Evolutionary conservation across 2,888 invertebrate species (phyloP).

Genomic region (Leucozona laternaria): DNA sequence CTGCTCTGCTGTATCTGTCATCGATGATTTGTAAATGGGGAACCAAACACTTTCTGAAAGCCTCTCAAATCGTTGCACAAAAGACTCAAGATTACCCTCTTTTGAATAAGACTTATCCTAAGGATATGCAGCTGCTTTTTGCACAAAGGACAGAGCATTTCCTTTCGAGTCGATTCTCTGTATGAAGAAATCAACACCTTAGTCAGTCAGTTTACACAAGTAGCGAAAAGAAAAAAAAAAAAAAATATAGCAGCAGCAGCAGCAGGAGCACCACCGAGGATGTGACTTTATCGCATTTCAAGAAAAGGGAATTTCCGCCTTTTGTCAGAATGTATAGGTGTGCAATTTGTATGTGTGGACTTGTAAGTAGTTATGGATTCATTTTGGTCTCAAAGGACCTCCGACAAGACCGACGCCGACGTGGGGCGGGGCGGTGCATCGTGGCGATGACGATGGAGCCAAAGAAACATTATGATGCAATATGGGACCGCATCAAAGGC

Average conservation of each 20-base stretch:
- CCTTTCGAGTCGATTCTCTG: slow-evolving; percentile 38
- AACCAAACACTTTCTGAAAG: slow-evolving; percentile 63
- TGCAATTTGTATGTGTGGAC: neutral
- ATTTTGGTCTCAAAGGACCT: slow-evolving; percentile 56
- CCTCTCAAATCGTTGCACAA: slow-evolving; percentile 64
- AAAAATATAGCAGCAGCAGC: neutral
- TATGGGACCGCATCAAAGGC: slow-evolving; percentile 64
- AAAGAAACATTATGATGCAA: slow-evolving; percentile 58
- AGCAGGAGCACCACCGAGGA: slow-evolving; percentile 24
- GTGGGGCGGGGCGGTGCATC: neutral
- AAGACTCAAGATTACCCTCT: slow-evolving; percentile 65
- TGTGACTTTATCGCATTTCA: slow-evolving; percentile 71
- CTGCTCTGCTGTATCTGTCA: slow-evolving; percentile 51
- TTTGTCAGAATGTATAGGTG: neutral
- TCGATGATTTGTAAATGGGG: slow-evolving; percentile 72
- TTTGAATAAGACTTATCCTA: slow-evolving; percentile 72
- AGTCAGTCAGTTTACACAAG: slow-evolving; percentile 23
- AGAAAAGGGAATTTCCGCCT: slow-evolving; percentile 60
- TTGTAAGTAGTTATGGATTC: slow-evolving; percentile 44
- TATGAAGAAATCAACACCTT: slow-evolving; percentile 65
- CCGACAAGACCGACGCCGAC: neutral
- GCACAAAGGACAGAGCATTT: slow-evolving; percentile 59
- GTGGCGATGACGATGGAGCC: neutral
- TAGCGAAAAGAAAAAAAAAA: neutral
- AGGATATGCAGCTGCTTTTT: slow-evolving; percentile 70